phyloP scores from a whole-genome alignment of 2,113 vertebrate genomes.

The Xyrauchen texanus region DNA sequence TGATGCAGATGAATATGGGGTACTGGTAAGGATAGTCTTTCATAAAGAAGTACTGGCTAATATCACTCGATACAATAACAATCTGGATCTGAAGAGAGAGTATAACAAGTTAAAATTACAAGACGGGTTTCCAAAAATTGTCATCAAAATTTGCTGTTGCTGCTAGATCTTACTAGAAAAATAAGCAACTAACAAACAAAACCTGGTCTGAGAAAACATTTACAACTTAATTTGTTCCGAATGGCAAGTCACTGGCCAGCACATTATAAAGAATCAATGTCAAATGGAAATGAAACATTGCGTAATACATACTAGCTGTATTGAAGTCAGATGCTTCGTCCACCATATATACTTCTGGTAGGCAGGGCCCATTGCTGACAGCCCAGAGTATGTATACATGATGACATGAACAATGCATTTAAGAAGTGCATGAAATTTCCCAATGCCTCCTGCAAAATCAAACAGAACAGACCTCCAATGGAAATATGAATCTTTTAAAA shows the following conservation, averaged over 20 bases:
- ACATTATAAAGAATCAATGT: too few species aligned
- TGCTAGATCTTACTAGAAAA: too few species aligned
- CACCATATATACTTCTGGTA: constrained; percentile 95
- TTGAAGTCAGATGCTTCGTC: constrained; percentile 94
- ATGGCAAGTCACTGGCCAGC: too few species aligned
- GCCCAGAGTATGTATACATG: constrained; percentile 95
- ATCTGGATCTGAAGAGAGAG: constrained; percentile 86
- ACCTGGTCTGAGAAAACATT: too few species aligned
- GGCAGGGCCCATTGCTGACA: constrained; percentile 88
- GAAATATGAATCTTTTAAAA: not conserved
- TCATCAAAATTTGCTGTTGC: too few species aligned
- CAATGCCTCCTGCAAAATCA: constrained; percentile 83
- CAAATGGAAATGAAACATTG: not conserved
- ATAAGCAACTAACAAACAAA: too few species aligned
- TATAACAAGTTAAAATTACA: too few species aligned
- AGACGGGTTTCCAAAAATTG: too few species aligned
- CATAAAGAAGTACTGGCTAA: constrained; percentile 90
- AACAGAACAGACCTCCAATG: not conserved
- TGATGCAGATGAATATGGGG: constrained; percentile 92
- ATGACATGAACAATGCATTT: constrained; percentile 91
- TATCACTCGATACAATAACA: constrained; percentile 83
- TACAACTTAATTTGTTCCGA: too few species aligned
- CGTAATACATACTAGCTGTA: constrained; percentile 86
- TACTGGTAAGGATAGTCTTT: constrained; percentile 89
- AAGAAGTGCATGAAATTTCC: constrained; percentile 93